Conservation (phyloP, 53 echinoderm and acorn worm genomes). For the Arbacia lixula region DNA sequence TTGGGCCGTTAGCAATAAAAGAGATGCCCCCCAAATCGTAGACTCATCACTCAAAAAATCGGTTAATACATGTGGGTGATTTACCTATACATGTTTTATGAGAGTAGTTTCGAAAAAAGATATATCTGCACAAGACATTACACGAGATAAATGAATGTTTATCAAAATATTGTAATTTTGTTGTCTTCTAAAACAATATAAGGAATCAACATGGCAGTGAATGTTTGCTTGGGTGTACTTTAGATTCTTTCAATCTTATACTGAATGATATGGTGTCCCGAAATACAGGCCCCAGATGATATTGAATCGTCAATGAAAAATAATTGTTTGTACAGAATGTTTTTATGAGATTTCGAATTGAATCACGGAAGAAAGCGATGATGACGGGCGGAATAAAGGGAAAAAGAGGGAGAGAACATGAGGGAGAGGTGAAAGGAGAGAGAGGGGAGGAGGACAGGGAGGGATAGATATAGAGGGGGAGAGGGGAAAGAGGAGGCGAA, state of each 20-base stretch:
- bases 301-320: background rate
- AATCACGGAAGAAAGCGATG: background rate
- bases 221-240: background rate
- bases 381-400: background rate
- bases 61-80: too few species aligned
- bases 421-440: background rate
- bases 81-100: too few species aligned
- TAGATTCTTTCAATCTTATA: too few species aligned
- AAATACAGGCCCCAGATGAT: background rate
- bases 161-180: background rate
- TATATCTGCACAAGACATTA: too few species aligned
- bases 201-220: background rate
- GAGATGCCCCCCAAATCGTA: too few species aligned
- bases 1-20: too few species aligned
- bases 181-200: background rate
- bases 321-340: background rate
- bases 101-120: too few species aligned
- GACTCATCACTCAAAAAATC: too few species aligned
- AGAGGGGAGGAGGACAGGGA: background rate
- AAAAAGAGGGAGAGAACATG: background rate
- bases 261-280: too few species aligned
- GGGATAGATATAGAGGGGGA: background rate
- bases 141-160: background rate
- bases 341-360: background rate
- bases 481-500: background rate